Evolutionary conservation across 2,113 vertebrate species (phyloP).

Genomic region (Empidonax traillii): DNA sequence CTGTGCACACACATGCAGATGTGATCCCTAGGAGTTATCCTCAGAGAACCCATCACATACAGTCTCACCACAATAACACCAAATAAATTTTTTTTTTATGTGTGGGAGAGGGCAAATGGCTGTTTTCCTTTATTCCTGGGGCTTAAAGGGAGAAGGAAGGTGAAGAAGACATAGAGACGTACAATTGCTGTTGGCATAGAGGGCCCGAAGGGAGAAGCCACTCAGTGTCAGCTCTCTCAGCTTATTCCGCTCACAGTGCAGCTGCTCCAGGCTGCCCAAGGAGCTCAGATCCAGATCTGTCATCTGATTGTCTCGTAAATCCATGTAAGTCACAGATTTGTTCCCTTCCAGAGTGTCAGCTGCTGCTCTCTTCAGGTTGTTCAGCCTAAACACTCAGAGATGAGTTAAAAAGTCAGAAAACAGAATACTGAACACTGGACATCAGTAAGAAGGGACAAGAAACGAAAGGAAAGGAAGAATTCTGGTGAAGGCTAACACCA

Average conservation of each 20-base stretch:
- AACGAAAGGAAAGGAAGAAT: background rate
- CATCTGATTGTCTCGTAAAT: slow-evolving; percentile 90
- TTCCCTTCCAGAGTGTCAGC: slow-evolving; percentile 79
- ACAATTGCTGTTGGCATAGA: slow-evolving; percentile 88
- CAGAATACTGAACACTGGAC: background rate
- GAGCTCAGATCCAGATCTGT: slow-evolving; percentile 86
- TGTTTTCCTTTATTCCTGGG: background rate
- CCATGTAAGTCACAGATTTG: slow-evolving; percentile 85
- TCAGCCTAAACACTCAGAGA: slow-evolving; percentile 80
- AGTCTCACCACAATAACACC: background rate
- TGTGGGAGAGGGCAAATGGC: background rate
- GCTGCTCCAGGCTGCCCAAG: slow-evolving; percentile 85
- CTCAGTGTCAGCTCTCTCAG: slow-evolving; percentile 85
- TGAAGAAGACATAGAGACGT: slow-evolving; percentile 58
- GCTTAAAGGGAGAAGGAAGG: background rate
- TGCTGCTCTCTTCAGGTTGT: slow-evolving; percentile 79
- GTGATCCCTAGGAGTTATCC: background rate
- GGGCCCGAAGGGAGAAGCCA: slow-evolving; percentile 85
- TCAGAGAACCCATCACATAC: background rate
- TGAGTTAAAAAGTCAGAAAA: slow-evolving; percentile 13
- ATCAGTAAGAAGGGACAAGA: background rate
- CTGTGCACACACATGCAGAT: background rate
- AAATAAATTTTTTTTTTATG: background rate
- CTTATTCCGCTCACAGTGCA: slow-evolving; percentile 91
- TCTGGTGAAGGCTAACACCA: background rate